phyloP scores from a whole-genome alignment of 2,797 vertebrate genomes.

The Gallinago solitaria region DNA sequence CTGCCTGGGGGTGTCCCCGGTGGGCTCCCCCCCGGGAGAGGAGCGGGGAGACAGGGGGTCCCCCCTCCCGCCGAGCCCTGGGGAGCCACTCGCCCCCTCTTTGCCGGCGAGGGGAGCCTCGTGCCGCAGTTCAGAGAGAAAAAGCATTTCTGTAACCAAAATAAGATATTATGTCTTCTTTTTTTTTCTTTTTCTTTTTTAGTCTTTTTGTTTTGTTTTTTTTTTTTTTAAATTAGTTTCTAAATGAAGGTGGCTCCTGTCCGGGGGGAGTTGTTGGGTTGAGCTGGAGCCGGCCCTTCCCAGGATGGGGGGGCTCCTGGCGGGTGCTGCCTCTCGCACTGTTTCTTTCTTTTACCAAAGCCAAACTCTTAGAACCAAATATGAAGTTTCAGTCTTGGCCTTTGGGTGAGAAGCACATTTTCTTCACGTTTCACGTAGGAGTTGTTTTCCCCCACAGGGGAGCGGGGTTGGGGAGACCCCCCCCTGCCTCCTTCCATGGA shows the following conservation, averaged over 20 bases:
- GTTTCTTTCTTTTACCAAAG: slow-evolving; percentile 44
- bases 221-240: no score
- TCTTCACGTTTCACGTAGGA: not conserved
- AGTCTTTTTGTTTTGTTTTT: no score
- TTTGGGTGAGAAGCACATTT: slow-evolving; percentile 27
- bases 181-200: no score
- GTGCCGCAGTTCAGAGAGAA: not conserved
- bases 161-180: not conserved
- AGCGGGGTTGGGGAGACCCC: not conserved
- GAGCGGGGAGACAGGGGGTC: not conserved
- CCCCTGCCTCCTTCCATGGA: no score
- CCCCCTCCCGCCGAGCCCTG: rapidly evolving
- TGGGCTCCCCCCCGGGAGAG: no score
- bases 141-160: slow-evolving; percentile 15
- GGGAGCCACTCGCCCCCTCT: not conserved
- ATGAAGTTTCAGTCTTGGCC: slow-evolving; percentile 9
- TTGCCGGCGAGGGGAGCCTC: not conserved
- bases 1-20: not conserved
- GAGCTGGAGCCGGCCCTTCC: no score
- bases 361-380: slow-evolving; percentile 57
- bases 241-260: no score
- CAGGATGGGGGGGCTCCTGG: no score
- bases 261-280: no score
- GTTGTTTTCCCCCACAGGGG: not conserved
- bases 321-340: no score